phyloP scores from a whole-genome alignment of 2,888 invertebrate genomes.

The Mythimna pallens region DNA sequence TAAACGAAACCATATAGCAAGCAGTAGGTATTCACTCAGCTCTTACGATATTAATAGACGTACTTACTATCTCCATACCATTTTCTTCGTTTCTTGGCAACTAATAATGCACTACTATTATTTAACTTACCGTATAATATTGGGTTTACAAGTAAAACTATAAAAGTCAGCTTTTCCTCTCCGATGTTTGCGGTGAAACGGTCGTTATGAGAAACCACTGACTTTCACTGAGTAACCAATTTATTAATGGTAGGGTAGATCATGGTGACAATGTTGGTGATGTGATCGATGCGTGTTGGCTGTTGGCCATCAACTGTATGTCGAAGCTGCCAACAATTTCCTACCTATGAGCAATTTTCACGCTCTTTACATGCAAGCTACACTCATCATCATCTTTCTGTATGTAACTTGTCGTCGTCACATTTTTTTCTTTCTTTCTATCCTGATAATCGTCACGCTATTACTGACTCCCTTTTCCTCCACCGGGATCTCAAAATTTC shows the following conservation, averaged over 20 bases:
- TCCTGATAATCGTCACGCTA: no score
- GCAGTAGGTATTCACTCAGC: neutral
- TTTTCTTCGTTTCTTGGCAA: slow-evolving; percentile 5
- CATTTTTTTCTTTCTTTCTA: no score
- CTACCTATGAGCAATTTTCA: neutral
- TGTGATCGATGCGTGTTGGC: slow-evolving; percentile 27
- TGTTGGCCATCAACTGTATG: slow-evolving; percentile 2
- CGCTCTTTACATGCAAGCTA: neutral
- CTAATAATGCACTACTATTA: slow-evolving; percentile 46
- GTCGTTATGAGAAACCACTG: slow-evolving; percentile 58
- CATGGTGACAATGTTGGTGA: slow-evolving; percentile 56
- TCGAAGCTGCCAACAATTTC: neutral
- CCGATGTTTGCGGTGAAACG: slow-evolving; percentile 62
- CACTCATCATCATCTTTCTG: no score
- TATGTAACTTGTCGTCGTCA: no score
- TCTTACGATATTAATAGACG: neutral
- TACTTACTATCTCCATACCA: neutral
- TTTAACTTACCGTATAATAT: slow-evolving; percentile 54
- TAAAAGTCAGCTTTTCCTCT: slow-evolving; percentile 63
- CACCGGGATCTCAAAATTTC: no score
- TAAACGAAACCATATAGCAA: neutral
- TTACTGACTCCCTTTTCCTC: no score
- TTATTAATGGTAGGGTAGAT: slow-evolving; percentile 53
- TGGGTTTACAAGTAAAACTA: slow-evolving; percentile 51
- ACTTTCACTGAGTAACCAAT: slow-evolving; percentile 64